Evolutionary conservation across 1,140 invertebrate genomes (phyloP).

Genomic region (Caenorhabditis brenneri): DNA sequence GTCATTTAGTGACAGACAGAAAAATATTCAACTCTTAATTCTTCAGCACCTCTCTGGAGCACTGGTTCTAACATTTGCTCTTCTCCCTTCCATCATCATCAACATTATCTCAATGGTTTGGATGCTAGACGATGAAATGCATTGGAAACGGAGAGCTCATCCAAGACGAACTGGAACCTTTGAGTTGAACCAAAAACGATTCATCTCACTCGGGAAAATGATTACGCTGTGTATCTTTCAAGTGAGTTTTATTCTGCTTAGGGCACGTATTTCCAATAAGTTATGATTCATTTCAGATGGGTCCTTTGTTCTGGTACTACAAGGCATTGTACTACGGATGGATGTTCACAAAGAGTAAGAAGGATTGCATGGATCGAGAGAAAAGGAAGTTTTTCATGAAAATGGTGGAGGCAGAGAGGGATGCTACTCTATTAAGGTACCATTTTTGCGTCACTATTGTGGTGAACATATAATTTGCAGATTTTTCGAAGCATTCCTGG

Average conservation of each 20-base stretch:
- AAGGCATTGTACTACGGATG: conserved; percentile 41
- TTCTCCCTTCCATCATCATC: conserved; percentile 14
- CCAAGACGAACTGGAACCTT: neutral
- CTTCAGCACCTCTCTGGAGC: conserved; percentile 24
- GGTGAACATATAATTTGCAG: neutral
- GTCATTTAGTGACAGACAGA: neutral
- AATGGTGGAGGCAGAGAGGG: conserved; percentile 45
- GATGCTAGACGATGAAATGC: conserved; percentile 26
- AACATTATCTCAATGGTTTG: conserved; percentile 40
- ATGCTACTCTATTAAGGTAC: conserved; percentile 33
- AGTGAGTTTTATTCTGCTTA: neutral
- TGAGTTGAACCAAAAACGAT: neutral
- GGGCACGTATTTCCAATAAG: neutral
- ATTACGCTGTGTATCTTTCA: neutral
- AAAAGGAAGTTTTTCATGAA: conserved; percentile 14
- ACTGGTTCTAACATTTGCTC: conserved; percentile 2
- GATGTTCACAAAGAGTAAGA: conserved; percentile 1
- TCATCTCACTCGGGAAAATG: neutral
- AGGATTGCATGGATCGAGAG: neutral
- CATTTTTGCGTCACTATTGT: neutral
- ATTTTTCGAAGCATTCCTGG: conserved; percentile 51
- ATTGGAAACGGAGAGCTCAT: conserved; percentile 17
- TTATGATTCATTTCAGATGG: neutral
- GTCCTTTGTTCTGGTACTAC: conserved; percentile 41
- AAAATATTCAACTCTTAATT: neutral